A percentile compares a stretch with the other conserved stretches of the same genome.
phyloP scores from a whole-genome alignment of 1,140 invertebrate genomes.

The Brachionus calyciflorus region DNA sequence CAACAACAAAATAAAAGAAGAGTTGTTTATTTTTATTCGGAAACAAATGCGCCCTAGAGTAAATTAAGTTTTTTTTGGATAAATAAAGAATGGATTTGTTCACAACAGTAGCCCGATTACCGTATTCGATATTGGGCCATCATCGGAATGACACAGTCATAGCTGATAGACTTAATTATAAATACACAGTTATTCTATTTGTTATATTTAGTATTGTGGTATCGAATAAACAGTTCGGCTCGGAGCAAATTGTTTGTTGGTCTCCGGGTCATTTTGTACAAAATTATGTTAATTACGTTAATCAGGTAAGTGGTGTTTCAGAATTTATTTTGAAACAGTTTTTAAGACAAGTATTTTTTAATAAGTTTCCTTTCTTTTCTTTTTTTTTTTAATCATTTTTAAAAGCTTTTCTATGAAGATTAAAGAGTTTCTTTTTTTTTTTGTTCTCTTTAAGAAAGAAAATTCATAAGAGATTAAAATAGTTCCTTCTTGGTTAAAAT shows the following conservation, averaged over 20 bases:
- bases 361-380: too few relatives aligned
- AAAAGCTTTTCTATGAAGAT: too few relatives aligned
- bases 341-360: too few relatives aligned
- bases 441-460: too few relatives aligned
- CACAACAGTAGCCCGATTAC: conserved; percentile 44
- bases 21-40: too few relatives aligned
- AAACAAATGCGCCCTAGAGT: background rate
- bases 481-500: too few relatives aligned
- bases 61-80: background rate
- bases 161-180: conserved; percentile 73
- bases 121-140: conserved; percentile 36
- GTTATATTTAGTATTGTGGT: conserved; percentile 81
- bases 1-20: background rate
- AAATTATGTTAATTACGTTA: conserved; percentile 47
- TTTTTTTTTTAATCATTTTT: too few relatives aligned
- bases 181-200: conserved; percentile 80
- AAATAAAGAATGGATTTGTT: conserved; percentile 37
- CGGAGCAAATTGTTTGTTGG: conserved; percentile 78
- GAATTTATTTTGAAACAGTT: background rate
- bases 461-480: too few relatives aligned
- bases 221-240: conserved; percentile 85
- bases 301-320: conserved; percentile 21
- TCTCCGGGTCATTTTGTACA: conserved; percentile 49
- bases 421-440: too few relatives aligned
- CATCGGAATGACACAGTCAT: conserved; percentile 47